Evolutionary conservation across 2,888 invertebrate genomes (phyloP).

Genomic region (Cephus pulcher): DNA sequence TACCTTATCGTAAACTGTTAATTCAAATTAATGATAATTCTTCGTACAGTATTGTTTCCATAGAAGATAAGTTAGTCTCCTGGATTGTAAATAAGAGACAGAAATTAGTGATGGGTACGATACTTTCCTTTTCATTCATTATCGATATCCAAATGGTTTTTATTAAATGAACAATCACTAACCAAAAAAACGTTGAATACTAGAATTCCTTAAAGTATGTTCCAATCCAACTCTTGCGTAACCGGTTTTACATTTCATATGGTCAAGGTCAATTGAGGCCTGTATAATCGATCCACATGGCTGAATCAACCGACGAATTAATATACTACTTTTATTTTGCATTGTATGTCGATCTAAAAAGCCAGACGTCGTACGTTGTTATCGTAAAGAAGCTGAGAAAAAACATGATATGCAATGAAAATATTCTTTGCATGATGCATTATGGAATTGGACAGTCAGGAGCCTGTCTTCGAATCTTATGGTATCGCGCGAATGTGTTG

Average conservation of each 20-base stretch:
- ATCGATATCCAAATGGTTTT: background rate
- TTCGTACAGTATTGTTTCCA: background rate
- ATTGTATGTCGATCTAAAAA: background rate
- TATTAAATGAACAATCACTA: background rate
- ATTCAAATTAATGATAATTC: background rate
- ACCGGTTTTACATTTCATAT: conserved; percentile 16
- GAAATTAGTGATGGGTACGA: background rate
- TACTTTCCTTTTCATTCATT: background rate
- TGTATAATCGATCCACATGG: background rate
- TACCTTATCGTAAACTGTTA: background rate
- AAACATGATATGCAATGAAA: background rate
- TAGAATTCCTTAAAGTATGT: background rate
- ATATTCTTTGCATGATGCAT: background rate
- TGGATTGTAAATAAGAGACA: background rate
- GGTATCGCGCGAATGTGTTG: background rate
- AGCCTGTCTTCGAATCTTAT: background rate
- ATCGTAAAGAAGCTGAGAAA: background rate
- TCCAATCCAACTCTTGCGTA: conserved; percentile 18
- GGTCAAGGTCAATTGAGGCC: conserved; percentile 14
- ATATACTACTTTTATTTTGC: background rate
- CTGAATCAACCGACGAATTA: background rate
- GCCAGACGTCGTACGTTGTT: background rate
- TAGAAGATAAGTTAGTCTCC: background rate
- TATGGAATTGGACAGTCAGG: background rate
- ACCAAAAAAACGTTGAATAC: background rate